phyloP scores from a whole-genome alignment of 2,113 vertebrate species.

The Diadophis punctatus region DNA sequence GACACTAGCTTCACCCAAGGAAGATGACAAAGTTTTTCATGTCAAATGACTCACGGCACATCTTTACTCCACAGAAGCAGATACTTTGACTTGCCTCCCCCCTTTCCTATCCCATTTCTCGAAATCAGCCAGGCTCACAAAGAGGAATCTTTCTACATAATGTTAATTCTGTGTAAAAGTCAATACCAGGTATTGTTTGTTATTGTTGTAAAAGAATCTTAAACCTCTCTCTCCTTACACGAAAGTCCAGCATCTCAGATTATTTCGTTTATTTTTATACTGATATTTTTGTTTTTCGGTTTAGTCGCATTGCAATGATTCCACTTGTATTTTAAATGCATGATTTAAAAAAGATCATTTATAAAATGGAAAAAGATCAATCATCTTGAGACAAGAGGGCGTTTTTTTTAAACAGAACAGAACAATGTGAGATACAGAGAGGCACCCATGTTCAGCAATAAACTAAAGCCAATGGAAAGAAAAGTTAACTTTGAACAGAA shows the following conservation, averaged over 20 bases:
- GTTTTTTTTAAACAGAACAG: background rate
- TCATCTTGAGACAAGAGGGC: background rate
- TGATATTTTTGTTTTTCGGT: too few species aligned
- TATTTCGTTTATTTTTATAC: background rate
- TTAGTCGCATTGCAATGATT: background rate
- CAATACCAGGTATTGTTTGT: background rate
- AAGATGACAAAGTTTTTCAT: background rate
- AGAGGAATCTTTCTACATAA: background rate
- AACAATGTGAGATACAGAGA: background rate
- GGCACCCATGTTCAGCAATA: background rate
- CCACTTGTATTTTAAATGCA: background rate
- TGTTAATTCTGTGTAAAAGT: fast-evolving
- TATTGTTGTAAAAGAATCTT: background rate
- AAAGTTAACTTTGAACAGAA: background rate
- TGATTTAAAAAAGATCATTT: background rate
- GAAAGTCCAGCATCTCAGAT: background rate
- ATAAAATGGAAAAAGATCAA: background rate
- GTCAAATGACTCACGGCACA: background rate
- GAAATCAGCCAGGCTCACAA: background rate
- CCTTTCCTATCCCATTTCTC: background rate
- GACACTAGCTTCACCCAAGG: constrained; percentile 12
- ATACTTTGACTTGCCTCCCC: background rate
- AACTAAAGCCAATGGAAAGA: background rate
- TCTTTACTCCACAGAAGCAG: background rate
- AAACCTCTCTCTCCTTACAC: background rate